Evolutionary conservation across 2,888 invertebrate species (phyloP).

Genomic region (Athetis lepigone): DNA sequence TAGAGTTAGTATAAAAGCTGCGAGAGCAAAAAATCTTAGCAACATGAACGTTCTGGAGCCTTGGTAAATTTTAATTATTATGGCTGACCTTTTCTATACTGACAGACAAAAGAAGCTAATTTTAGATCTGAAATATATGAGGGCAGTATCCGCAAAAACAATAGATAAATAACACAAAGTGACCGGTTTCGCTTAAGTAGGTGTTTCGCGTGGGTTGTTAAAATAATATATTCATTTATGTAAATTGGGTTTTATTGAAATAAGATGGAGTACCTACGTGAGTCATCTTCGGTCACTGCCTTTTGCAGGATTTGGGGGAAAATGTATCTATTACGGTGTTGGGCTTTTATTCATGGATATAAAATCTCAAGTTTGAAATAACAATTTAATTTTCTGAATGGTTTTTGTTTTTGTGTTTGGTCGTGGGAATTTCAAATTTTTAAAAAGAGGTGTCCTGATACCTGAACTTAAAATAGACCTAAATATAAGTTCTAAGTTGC

Average conservation of each 20-base stretch:
- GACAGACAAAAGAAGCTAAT: background rate
- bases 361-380: constrained; percentile 6
- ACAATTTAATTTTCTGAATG: too few species aligned
- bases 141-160: constrained; percentile 15
- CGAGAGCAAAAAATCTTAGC: too few species aligned
- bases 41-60: too few species aligned
- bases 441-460: too few species aligned
- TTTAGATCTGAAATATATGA: constrained; percentile 3
- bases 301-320: constrained; percentile 21
- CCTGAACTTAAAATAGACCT: too few species aligned
- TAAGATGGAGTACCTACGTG: constrained; percentile 31
- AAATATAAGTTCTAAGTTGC: too few species aligned
- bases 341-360: background rate
- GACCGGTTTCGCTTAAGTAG: constrained; percentile 23
- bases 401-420: too few species aligned
- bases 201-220: constrained; percentile 41
- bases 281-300: constrained; percentile 50
- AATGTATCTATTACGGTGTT: constrained; percentile 8
- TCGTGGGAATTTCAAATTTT: too few species aligned
- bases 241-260: constrained; percentile 47
- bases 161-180: constrained; percentile 25
- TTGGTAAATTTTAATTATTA: background rate
- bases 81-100: background rate
- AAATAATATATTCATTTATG: constrained; percentile 56
- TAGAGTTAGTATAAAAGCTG: too few species aligned